Conservation (phyloP, 2,113 vertebrate species). For the Ariopsis seemanni region DNA sequence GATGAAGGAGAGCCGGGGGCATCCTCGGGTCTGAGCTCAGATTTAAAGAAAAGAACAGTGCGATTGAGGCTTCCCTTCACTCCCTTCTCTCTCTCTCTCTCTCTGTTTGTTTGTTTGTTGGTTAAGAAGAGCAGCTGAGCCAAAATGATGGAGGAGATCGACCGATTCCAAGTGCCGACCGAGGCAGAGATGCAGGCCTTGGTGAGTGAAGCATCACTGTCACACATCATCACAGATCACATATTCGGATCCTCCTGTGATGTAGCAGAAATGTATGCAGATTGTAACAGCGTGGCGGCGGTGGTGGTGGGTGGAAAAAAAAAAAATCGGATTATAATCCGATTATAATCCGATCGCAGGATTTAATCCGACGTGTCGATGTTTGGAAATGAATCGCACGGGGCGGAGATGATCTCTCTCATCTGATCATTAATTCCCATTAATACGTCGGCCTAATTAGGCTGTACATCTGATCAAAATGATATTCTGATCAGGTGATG, state of each 20-base stretch:
- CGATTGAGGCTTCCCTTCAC: neutral
- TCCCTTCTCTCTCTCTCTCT: neutral
- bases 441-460: too few relatives aligned
- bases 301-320: too few relatives aligned
- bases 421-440: neutral
- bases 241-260: neutral
- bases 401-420: neutral
- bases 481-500: conserved; percentile 22
- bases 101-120: neutral
- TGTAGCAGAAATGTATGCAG: neutral
- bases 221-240: neutral
- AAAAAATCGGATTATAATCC: neutral
- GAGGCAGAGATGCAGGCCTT: conserved; percentile 93
- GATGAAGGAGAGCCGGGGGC: conserved; percentile 68
- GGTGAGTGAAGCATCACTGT: conserved; percentile 71
- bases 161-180: conserved; percentile 93
- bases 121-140: conserved; percentile 55
- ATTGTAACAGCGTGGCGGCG: neutral
- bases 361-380: neutral
- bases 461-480: neutral
- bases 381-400: neutral
- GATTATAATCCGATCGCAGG: neutral
- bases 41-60: neutral
- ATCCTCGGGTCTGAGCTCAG: conserved; percentile 43
- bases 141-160: conserved; percentile 97